These are phyloP conservation scores for Oscheius sp. DNA, from an alignment of 2,888 invertebrate species.

Conservation along the genomic window DNA sequence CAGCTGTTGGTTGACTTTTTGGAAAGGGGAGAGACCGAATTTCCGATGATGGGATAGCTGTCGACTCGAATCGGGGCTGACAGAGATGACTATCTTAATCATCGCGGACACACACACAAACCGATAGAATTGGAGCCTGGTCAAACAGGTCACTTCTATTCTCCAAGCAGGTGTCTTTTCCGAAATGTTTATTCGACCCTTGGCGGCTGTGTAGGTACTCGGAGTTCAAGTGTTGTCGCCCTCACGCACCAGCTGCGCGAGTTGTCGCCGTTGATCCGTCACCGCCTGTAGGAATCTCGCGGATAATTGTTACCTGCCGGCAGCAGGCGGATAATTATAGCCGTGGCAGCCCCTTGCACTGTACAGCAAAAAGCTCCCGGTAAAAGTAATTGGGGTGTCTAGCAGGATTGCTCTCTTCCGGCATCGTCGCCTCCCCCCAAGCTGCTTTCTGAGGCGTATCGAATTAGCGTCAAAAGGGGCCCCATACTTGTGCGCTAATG, in stretches of 20 bases:
- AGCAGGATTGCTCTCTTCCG: slow-evolving; percentile 17
- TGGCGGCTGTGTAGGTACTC: slow-evolving; percentile 27
- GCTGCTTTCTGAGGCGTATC: slow-evolving; percentile 33
- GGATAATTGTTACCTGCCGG: slow-evolving; percentile 29
- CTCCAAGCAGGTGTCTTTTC: slow-evolving; percentile 9
- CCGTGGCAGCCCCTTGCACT: slow-evolving; percentile 1
- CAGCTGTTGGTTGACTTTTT: not conserved
- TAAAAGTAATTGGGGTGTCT: not conserved
- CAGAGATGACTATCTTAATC: slow-evolving; percentile 18
- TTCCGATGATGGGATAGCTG: slow-evolving; percentile 25
- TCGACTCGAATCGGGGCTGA: slow-evolving; percentile 21
- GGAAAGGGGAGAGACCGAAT: not conserved
- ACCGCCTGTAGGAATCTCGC: slow-evolving; percentile 11
- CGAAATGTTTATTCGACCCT: slow-evolving; percentile 25
- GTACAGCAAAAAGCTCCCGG: not conserved
- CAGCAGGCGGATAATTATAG: slow-evolving; percentile 28
- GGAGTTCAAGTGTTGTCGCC: slow-evolving; percentile 23
- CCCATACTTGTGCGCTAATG: slow-evolving; percentile 19
- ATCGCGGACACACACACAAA: not conserved
- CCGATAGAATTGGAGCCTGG: slow-evolving; percentile 1
- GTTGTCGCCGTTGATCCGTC: slow-evolving; percentile 29
- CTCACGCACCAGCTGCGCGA: slow-evolving; percentile 25
- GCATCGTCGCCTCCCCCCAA: not conserved
- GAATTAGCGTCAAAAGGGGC: slow-evolving; percentile 14
- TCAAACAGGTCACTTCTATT: not conserved